Evolutionary conservation across 92 coral and sea anemone species (phyloP).

Genomic region (Montipora capitata): DNA sequence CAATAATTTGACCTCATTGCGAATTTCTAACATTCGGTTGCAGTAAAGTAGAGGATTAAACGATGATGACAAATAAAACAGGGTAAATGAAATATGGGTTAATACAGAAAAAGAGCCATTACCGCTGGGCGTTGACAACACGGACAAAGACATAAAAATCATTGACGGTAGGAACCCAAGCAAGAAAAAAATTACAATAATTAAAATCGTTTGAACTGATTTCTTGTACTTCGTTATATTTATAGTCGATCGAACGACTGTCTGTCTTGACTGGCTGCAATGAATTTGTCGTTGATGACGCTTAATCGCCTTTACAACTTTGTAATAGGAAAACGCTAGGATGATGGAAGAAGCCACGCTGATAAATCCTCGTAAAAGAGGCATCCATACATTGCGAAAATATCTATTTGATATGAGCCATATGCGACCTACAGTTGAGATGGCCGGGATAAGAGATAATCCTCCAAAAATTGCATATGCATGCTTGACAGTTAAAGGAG

Average conservation of each 20-base stretch:
- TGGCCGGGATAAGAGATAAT: neutral
- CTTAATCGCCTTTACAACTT: constrained; percentile 2
- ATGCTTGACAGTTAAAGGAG: neutral
- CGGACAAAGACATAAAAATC: neutral
- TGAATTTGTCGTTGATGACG: constrained; percentile 8
- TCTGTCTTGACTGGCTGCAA: neutral
- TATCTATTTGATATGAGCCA: neutral
- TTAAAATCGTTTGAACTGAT: neutral
- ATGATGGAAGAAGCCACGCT: neutral
- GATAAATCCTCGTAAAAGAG: neutral
- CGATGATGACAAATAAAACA: neutral
- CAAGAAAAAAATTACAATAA: neutral
- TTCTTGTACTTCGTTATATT: neutral
- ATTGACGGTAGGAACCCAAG: neutral
- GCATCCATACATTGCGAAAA: neutral
- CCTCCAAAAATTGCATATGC: neutral
- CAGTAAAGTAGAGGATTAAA: constrained; percentile 6
- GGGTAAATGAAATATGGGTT: neutral
- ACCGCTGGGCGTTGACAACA: neutral
- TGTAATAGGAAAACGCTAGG: neutral
- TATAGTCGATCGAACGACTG: neutral
- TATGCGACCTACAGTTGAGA: neutral
- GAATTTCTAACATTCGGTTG: neutral
- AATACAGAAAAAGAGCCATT: neutral
- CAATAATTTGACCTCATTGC: neutral